These are phyloP conservation scores for Slavum lentiscoides DNA, from an alignment of 2,888 invertebrate genomes.

Conservation along the genomic window DNA sequence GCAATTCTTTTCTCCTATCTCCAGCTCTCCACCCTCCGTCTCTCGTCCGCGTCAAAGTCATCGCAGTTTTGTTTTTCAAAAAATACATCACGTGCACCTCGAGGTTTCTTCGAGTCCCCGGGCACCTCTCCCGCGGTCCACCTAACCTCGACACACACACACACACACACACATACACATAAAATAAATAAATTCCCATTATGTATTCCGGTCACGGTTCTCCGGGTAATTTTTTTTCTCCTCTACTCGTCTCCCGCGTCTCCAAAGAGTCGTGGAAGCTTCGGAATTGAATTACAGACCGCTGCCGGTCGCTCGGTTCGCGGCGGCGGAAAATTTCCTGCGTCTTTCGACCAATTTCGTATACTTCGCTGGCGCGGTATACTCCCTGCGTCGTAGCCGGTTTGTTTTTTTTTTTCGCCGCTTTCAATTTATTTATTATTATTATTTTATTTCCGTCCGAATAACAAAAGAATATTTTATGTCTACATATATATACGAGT, in stretches of 20 bases:
- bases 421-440: constrained; percentile 8
- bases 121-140: too few species aligned
- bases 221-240: constrained; percentile 33
- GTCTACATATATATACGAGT: too few species aligned
- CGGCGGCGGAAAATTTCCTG: background rate
- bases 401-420: background rate
- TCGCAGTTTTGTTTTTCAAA: constrained; percentile 33
- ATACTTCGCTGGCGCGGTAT: background rate
- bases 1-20: too few species aligned
- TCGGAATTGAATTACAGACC: constrained; percentile 41
- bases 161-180: too few species aligned
- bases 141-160: background rate
- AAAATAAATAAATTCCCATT: constrained; percentile 11
- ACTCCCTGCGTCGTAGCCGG: background rate
- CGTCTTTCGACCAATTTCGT: background rate
- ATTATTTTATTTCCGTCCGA: background rate
- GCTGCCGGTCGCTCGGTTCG: background rate
- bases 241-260: constrained; percentile 1
- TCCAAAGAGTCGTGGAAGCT: constrained; percentile 27
- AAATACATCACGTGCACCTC: constrained; percentile 32
- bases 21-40: too few species aligned
- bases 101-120: background rate
- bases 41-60: background rate
- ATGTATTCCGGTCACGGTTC: constrained; percentile 33
- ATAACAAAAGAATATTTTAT: background rate